Conservation (phyloP, 2,797 vertebrate genomes). For the Manis pentadactyla region DNA sequence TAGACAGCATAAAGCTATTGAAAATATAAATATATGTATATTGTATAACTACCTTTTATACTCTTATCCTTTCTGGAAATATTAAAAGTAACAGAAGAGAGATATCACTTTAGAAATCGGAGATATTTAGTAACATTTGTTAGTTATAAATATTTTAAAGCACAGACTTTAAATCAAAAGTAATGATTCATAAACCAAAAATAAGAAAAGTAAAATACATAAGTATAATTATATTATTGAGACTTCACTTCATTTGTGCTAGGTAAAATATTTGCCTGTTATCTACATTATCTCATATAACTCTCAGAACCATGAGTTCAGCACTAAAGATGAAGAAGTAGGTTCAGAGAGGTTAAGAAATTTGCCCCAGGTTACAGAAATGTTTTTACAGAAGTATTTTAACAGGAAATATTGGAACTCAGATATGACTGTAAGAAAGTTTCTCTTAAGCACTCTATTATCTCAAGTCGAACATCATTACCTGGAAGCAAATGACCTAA, state of each 20-base stretch:
- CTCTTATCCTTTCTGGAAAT: background rate
- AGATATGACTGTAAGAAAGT: background rate
- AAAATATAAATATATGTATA: background rate
- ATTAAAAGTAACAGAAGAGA: background rate
- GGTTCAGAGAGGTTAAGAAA: background rate
- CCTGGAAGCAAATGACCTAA: background rate
- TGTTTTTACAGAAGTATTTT: too few species aligned
- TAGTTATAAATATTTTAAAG: background rate
- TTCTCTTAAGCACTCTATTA: background rate
- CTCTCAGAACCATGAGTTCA: background rate
- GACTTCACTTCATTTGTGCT: background rate
- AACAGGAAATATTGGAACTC: background rate
- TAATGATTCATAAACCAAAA: background rate
- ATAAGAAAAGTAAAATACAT: background rate
- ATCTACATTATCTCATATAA: background rate
- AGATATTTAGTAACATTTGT: background rate
- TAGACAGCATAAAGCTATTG: background rate
- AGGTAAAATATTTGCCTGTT: background rate
- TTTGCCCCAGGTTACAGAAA: background rate
- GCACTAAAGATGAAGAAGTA: background rate
- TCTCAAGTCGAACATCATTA: background rate
- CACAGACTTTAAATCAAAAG: background rate
- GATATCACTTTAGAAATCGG: background rate
- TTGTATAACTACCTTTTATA: background rate
- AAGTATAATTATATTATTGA: background rate